Conservation (phyloP, 2,797 vertebrate species). For the Phoxinus dragarum region DNA sequence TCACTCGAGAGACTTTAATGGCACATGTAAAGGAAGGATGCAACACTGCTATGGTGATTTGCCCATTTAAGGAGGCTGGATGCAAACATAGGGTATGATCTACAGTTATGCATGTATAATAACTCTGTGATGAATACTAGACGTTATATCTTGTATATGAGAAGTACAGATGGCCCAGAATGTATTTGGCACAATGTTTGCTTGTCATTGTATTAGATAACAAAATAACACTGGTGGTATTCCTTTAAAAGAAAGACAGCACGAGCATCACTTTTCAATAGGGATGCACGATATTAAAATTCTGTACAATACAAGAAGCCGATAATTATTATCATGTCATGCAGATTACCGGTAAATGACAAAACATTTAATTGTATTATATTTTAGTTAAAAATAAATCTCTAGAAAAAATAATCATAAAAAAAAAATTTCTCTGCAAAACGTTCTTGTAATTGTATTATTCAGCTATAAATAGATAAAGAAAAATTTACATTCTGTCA, state of each 20-base stretch:
- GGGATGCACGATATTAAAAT: not conserved
- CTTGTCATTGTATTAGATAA: not conserved
- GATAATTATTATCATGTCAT: not conserved
- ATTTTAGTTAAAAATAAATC: not conserved
- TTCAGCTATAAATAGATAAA: not conserved
- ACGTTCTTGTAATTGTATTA: no score
- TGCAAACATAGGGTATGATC: conserved; percentile 94
- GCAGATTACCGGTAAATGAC: not conserved
- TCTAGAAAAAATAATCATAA: no score
- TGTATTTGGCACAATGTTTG: not conserved
- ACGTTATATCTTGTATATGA: not conserved
- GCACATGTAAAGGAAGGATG: conserved; percentile 95
- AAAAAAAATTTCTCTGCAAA: no score
- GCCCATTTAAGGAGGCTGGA: conserved; percentile 96
- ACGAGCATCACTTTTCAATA: not conserved
- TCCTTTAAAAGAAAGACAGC: not conserved
- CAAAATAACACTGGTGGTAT: not conserved
- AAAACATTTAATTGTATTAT: not conserved
- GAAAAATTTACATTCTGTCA: not conserved
- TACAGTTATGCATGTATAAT: not conserved
- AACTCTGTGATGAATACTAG: not conserved
- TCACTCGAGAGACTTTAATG: conserved; percentile 90
- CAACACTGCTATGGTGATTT: conserved; percentile 88
- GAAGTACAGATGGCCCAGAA: not conserved
- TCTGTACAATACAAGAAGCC: not conserved